Conservation (phyloP, 2,113 vertebrate species). For the Xiphias gladius region DNA sequence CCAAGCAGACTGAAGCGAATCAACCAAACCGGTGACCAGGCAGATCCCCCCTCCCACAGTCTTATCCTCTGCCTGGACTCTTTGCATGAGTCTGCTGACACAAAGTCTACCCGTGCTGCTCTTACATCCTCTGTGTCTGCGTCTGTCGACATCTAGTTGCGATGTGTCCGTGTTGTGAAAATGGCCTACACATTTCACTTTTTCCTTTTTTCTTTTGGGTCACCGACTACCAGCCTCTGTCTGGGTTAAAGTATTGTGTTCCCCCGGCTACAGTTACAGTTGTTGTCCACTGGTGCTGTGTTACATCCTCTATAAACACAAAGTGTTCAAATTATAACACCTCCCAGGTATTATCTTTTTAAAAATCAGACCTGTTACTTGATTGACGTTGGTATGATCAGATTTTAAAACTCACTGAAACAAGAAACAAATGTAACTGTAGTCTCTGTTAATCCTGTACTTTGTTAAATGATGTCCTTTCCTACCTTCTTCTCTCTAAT, state of each 20-base stretch:
- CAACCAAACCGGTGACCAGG: neutral
- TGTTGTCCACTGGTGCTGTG: neutral
- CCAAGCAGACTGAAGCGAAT: constrained; percentile 59
- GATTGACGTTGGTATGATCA: neutral
- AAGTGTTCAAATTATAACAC: neutral
- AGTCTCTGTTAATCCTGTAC: neutral
- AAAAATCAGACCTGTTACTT: neutral
- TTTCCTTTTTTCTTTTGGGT: neutral
- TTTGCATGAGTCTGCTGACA: constrained; percentile 39
- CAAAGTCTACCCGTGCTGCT: neutral
- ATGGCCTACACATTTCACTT: neutral
- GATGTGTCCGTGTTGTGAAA: constrained; percentile 14
- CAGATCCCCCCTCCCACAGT: neutral
- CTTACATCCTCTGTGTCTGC: neutral
- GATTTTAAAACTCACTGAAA: neutral
- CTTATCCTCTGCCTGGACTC: constrained; percentile 33
- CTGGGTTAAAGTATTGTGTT: neutral
- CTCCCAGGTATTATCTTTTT: neutral
- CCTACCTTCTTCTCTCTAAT: neutral
- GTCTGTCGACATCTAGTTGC: constrained; percentile 4
- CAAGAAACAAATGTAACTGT: neutral
- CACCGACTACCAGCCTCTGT: neutral
- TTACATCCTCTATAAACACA: neutral
- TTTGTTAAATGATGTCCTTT: no score
- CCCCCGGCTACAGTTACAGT: constrained; percentile 14